phyloP scores from a whole-genome alignment of 2,888 invertebrate genomes.

The Taphrorychus bicolor region DNA sequence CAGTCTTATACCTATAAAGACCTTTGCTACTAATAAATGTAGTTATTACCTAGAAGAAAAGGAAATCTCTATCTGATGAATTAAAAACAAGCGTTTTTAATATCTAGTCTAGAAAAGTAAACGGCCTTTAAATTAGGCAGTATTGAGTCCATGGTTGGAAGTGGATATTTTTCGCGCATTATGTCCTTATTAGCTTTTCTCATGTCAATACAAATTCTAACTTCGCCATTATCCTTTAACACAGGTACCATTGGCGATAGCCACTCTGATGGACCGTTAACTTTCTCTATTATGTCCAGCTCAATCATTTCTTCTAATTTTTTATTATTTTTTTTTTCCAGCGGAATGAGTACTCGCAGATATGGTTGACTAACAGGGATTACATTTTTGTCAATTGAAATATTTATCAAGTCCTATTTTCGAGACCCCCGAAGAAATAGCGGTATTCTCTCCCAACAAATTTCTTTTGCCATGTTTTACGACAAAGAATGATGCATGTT shows the following conservation, averaged over 20 bases:
- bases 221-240: conserved; percentile 17
- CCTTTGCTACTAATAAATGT: no score
- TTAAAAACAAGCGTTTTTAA: conserved; percentile 34
- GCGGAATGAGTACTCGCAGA: not conserved
- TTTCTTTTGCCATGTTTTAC: conserved; percentile 33
- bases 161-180: conserved; percentile 28
- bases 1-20: no score
- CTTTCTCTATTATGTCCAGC: conserved; percentile 44
- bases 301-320: not conserved
- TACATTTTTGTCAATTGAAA: not conserved
- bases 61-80: conserved; percentile 39
- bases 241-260: conserved; percentile 5
- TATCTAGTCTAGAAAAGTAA: conserved; percentile 31
- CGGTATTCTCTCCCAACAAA: conserved; percentile 37
- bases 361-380: not conserved
- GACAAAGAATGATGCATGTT: conserved; percentile 38
- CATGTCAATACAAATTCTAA: conserved; percentile 31
- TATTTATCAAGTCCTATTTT: conserved; percentile 11
- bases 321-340: not conserved
- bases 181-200: conserved; percentile 29
- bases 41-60: no score
- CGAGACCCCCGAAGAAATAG: conserved; percentile 28
- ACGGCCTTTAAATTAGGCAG: conserved; percentile 15
- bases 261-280: conserved; percentile 43
- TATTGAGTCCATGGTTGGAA: conserved; percentile 20